A percentile compares a stretch with the other conserved stretches of the same genome.
phyloP scores from a whole-genome alignment of 92 coral and sea anemone genomes.

The Epizoanthus scotinus region DNA sequence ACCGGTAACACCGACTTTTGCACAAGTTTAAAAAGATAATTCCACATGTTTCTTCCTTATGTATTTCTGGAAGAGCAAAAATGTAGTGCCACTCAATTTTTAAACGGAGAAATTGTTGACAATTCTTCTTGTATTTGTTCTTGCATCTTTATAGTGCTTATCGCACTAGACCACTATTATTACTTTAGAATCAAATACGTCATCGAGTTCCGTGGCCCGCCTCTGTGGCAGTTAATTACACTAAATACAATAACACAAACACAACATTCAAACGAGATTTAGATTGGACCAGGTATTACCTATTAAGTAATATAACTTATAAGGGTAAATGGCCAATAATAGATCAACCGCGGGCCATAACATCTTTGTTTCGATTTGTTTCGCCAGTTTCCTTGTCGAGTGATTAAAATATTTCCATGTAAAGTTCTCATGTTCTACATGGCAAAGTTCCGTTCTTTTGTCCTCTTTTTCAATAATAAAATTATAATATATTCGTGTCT shows the following conservation, averaged over 20 bases:
- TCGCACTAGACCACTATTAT: background rate
- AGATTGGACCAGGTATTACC: slow-evolving; percentile 7
- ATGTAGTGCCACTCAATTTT: no score
- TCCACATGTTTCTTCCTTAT: no score
- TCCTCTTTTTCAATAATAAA: no score
- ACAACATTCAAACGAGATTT: background rate
- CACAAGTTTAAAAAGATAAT: no score
- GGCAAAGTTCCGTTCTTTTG: no score
- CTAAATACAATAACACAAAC: background rate
- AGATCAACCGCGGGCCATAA: background rate
- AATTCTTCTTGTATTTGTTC: no score
- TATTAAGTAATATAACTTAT: background rate
- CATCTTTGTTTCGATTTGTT: background rate
- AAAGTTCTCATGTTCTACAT: background rate
- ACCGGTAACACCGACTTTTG: no score
- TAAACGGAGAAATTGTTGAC: no score
- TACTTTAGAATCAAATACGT: background rate
- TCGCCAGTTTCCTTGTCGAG: background rate
- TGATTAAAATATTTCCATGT: background rate
- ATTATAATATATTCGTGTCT: no score
- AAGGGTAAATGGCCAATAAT: background rate
- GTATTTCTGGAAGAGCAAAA: no score
- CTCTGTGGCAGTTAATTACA: background rate
- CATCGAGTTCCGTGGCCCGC: background rate
- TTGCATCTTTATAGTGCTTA: no score